Conservation (phyloP, 2,888 invertebrate species). For the Drosophila anomelani region DNA sequence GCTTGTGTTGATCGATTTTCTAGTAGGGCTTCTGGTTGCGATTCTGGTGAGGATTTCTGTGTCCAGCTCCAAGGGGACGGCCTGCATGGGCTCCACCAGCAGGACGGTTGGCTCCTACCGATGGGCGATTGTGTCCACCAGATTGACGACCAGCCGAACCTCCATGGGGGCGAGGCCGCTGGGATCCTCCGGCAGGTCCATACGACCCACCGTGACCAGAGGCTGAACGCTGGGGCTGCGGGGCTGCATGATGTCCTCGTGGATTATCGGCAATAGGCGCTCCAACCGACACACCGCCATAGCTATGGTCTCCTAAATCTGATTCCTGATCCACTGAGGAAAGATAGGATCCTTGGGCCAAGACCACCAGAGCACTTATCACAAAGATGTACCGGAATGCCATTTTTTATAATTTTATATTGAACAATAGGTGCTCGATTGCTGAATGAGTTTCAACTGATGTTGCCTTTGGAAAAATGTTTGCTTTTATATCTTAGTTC, state of each 20-base stretch:
- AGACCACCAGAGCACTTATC: conserved; percentile 20
- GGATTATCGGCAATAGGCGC: not conserved
- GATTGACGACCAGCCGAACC: conserved; percentile 1
- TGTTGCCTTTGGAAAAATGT: not conserved
- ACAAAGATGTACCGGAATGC: conserved; percentile 22
- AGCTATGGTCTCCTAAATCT: conserved; percentile 9
- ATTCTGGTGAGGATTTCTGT: conserved; percentile 21
- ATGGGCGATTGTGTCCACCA: not conserved
- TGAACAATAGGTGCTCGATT: conserved; percentile 6
- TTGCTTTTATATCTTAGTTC: conserved; percentile 14
- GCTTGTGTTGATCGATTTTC: not conserved
- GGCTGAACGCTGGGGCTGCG: conserved; percentile 17
- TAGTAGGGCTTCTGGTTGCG: conserved; percentile 20
- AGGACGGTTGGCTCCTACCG: not conserved
- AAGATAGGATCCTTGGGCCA: conserved; percentile 27
- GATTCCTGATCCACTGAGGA: conserved; percentile 14
- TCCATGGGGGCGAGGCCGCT: conserved; percentile 16
- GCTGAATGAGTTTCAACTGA: conserved; percentile 22
- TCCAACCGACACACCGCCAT: conserved; percentile 6
- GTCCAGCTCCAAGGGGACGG: conserved; percentile 3
- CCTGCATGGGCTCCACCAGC: conserved; percentile 8
- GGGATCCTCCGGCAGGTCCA: conserved; percentile 10
- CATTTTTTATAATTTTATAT: conserved; percentile 10
- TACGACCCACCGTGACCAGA: conserved; percentile 2
- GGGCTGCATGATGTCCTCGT: not conserved